phyloP scores from a whole-genome alignment of 2,888 invertebrate species.

The Celastrina argiolus region DNA sequence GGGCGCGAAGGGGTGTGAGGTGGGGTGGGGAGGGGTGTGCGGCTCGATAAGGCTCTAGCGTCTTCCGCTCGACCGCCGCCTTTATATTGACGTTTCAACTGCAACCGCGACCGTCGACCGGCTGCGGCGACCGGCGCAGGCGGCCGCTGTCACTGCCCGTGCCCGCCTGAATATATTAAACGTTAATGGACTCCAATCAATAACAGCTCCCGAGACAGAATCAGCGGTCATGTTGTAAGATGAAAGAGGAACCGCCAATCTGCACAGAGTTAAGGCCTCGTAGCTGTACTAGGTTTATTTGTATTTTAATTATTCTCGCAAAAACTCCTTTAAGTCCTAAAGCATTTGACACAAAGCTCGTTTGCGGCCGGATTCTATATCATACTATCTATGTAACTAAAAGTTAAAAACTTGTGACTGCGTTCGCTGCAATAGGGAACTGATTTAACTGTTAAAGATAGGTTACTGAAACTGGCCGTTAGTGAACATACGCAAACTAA shows the following conservation, averaged over 20 bases:
- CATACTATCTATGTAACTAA: too few relatives aligned
- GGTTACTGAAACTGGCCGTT: too few relatives aligned
- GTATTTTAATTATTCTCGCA: too few relatives aligned
- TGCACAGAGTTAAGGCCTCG: not conserved
- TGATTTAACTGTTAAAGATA: too few relatives aligned
- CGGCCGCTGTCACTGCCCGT: conserved; percentile 22
- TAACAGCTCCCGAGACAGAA: not conserved
- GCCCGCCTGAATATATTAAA: conserved; percentile 9
- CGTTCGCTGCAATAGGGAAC: too few relatives aligned
- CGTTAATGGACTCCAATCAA: conserved; percentile 9
- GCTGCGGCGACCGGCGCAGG: conserved; percentile 24
- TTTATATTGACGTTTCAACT: conserved; percentile 36
- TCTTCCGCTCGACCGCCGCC: conserved; percentile 40
- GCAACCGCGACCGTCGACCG: conserved; percentile 27
- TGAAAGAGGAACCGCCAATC: not conserved
- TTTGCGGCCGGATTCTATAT: too few relatives aligned
- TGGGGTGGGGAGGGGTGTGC: conserved; percentile 32
- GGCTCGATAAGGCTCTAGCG: conserved; percentile 48
- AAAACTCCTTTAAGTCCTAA: too few relatives aligned
- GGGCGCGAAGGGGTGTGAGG: conserved; percentile 30
- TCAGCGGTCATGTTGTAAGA: not conserved
- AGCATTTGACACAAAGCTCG: too few relatives aligned
- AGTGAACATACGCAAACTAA: too few relatives aligned
- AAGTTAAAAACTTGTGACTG: too few relatives aligned
- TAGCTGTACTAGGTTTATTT: too few relatives aligned